These are phyloP conservation scores for Ophiodon elongatus DNA, from an alignment of 2,113 vertebrate genomes.

Conservation along the genomic window DNA sequence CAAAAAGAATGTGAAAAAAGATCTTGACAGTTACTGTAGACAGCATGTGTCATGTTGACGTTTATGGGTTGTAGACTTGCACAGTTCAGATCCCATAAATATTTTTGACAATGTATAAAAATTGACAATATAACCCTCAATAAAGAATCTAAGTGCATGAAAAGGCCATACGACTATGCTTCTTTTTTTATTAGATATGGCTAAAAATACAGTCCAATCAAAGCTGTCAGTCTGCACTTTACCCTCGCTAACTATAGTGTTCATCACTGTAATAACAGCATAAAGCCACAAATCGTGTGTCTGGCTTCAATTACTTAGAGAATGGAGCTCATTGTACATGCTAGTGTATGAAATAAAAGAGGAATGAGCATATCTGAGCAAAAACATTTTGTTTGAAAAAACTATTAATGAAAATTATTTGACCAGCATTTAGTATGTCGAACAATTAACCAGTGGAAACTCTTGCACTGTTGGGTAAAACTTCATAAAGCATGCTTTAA, in stretches of 20 bases:
- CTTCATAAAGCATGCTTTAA: background rate
- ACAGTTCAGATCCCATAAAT: conserved; percentile 48
- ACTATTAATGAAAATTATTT: background rate
- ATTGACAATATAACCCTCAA: conserved; percentile 40
- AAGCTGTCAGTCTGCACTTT: conserved; percentile 43
- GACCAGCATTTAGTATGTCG: background rate
- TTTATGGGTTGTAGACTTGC: conserved; percentile 42
- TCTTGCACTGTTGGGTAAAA: background rate
- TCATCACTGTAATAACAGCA: conserved; percentile 21
- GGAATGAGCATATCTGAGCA: background rate
- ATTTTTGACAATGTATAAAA: conserved; percentile 45
- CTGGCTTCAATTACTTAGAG: conserved; percentile 1
- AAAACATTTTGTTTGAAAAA: background rate
- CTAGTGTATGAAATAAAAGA: background rate
- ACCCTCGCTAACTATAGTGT: conserved; percentile 33
- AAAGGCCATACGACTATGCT: conserved; percentile 20
- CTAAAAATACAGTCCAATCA: conserved; percentile 55
- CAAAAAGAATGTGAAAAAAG: conserved; percentile 9
- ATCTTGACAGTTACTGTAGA: conserved; percentile 31
- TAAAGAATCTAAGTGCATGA: conserved; percentile 27
- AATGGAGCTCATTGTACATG: background rate
- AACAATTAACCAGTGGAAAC: background rate
- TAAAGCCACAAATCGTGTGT: conserved; percentile 11
- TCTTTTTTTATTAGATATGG: conserved; percentile 21
- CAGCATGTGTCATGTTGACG: conserved; percentile 23